Evolutionary conservation across 2,888 invertebrate species (phyloP), one percentile per base, ranked within the genome.

Genomic region (Caradrina kadenii): DNA sequence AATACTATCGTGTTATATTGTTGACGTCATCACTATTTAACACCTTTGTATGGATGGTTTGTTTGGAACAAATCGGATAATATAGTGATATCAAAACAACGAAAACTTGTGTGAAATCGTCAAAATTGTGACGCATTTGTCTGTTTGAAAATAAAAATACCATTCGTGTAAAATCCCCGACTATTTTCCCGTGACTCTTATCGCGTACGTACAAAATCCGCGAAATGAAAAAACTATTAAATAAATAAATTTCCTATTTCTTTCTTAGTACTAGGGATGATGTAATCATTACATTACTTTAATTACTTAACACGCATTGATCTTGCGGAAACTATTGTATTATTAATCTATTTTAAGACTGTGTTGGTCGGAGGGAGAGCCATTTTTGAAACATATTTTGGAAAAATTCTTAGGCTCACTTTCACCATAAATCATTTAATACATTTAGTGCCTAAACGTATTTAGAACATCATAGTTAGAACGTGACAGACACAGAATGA

Each of bases 121-220:
- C 59, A 21, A 58, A 63, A 62, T 26, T 2, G 31, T 69, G 76
- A 62, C 53, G 55, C 26, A 21, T 42, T 31, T 15, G 39, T 50
- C 42, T 52, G 55, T 74, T 72, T 52, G 26, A 31, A 67, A 42
- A 68, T 13, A 53, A 26, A 21, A 31, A 22, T 26, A 17, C n/a
- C 7, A 48, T 48, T 17, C 31, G 39, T 21, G 70, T 76, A 53
- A 70, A 73, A 56, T 19, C n/a, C 63, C 69, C 48, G 15, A 13
- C 10, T 17, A 19, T 76, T 58, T 63, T 35, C 15, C 52, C 39
- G 26, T 58, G 72, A 53, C 26, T 53, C 19, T 26, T 52, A 67
- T 48, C 68, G 53, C 59, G 58, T 52, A 62, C 7, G 22, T 11
- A 45, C 8, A 26, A 49, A 55, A 39, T n/a, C 11, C 65, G 31